These are phyloP conservation scores for Epistrophella euchroma DNA, from an alignment of 2,888 invertebrate species.

Conservation along the genomic window DNA sequence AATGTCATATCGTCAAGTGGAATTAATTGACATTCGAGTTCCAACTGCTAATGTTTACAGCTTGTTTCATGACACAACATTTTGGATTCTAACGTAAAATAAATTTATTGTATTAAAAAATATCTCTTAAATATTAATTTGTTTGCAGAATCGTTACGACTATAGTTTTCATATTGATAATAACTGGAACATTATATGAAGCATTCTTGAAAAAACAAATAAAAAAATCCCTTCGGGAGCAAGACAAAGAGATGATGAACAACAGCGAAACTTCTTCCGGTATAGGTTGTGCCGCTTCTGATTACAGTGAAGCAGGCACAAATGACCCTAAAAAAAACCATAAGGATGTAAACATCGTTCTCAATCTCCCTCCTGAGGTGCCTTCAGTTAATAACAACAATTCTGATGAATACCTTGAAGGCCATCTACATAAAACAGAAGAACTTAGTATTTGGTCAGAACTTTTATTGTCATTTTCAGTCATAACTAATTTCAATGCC, in stretches of 20 bases:
- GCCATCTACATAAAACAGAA: constrained; percentile 84
- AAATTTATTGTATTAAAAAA: constrained; percentile 45
- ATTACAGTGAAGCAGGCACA: constrained; percentile 82
- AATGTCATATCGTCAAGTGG: constrained; percentile 84
- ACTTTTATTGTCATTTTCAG: constrained; percentile 90
- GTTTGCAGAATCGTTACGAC: constrained; percentile 85
- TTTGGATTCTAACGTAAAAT: constrained; percentile 88
- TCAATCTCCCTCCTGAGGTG: constrained; percentile 84
- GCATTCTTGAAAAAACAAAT: constrained; percentile 83
- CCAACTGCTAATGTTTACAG: constrained; percentile 88
- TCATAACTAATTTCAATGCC: constrained; percentile 90
- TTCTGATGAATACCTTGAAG: constrained; percentile 86
- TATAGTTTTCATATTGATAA: constrained; percentile 85
- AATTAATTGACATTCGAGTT: constrained; percentile 88
- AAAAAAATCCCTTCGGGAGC: constrained; percentile 80
- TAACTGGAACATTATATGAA: constrained; percentile 90
- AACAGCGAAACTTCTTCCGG: constrained; percentile 84
- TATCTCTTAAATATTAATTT: constrained; percentile 76
- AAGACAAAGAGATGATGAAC: constrained; percentile 83
- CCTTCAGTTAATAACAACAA: constrained; percentile 83
- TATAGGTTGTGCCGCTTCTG: constrained; percentile 84
- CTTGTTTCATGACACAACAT: constrained; percentile 88
- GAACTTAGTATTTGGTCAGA: constrained; percentile 84
- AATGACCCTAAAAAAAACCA: constrained; percentile 80
- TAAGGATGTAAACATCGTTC: constrained; percentile 82